Base-by-base conservation (phyloP, 2,888 invertebrate genomes). In the Autographa gamma region DNA sequence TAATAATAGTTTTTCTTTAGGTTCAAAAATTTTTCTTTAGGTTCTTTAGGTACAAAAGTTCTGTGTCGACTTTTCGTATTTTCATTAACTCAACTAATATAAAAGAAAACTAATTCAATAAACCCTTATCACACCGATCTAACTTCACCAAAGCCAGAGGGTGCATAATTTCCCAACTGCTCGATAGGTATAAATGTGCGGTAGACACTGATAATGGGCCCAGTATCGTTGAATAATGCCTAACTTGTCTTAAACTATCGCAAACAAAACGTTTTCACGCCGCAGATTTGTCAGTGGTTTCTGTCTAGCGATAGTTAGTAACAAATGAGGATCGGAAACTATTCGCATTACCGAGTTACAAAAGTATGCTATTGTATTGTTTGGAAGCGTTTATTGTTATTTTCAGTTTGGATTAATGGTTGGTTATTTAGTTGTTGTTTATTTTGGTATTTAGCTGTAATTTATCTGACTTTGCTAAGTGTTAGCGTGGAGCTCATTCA, bases 161-260 rank as follows among this genome's bases (percentile, higher is more conserved):
- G 77, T 80, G 74, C 71, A 73, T 83, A 84, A 86, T 86, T 86
- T 80, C 73, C 81, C 84, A 84, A 85, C 78, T 79, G 77, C 81
- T 85, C 87, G 88, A 90, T 92, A 90, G 87, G 82, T 89, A 91
- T 93, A 94, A 95, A 95, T 95, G 92, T 88, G 94, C 93, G 94
- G 94, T 92, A 89, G 94, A 93, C 95, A 91, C 89, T 94, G 94
- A 84, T 94, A 95, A 95, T 95, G 93, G 88, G 86, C 84, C 80
- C 85, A 88, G 91, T 90, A 89, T 89, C 81, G 87, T 88, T 94
- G 92, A 95, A 87, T 93, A 93, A 95, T 94, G 92, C 90, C 90
- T 88, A 91, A 91, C 91, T 91, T 91, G 91, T 93, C 91, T 92
- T 90, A 90, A 94, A 93, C 93, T 93, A 92, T 92, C 82, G 90